These are phyloP conservation scores for Tuta absoluta DNA, from an alignment of 2,888 invertebrate genomes.

Conservation along the genomic window DNA sequence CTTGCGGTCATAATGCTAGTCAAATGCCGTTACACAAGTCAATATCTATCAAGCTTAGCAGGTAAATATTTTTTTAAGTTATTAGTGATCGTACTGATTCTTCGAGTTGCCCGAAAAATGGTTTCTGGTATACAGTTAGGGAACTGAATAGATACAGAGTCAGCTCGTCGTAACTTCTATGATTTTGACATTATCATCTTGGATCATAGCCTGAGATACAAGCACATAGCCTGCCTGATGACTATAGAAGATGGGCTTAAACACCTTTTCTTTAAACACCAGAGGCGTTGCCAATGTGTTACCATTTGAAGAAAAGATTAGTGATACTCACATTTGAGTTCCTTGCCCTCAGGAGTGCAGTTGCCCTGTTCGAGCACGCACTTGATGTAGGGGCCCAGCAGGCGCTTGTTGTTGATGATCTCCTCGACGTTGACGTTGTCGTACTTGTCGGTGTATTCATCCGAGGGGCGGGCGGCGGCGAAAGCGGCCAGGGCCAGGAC, in stretches of 20 bases:
- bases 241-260: too few species aligned
- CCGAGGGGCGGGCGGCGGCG: constrained; percentile 46
- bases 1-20: neutral
- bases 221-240: too few species aligned
- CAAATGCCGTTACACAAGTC: neutral
- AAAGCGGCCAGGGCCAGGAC: constrained; percentile 50
- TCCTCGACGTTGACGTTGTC: constrained; percentile 85
- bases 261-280: neutral
- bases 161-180: too few species aligned
- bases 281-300: too few species aligned
- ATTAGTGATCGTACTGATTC: neutral
- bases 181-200: too few species aligned
- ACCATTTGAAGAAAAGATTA: too few species aligned
- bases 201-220: too few species aligned
- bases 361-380: constrained; percentile 83
- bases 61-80: neutral
- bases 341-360: constrained; percentile 86
- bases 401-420: constrained; percentile 82
- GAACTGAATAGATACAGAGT: too few species aligned
- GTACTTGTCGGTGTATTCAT: constrained; percentile 82
- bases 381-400: constrained; percentile 83
- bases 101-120: too few species aligned
- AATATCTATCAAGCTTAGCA: neutral
- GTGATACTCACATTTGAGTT: constrained; percentile 83
- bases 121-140: too few species aligned